Percentiles rank a stretch among this genome's conserved stretches.
Evolutionary conservation across 1,140 invertebrate species (phyloP).

Genomic region (Matsumurasca onukii): DNA sequence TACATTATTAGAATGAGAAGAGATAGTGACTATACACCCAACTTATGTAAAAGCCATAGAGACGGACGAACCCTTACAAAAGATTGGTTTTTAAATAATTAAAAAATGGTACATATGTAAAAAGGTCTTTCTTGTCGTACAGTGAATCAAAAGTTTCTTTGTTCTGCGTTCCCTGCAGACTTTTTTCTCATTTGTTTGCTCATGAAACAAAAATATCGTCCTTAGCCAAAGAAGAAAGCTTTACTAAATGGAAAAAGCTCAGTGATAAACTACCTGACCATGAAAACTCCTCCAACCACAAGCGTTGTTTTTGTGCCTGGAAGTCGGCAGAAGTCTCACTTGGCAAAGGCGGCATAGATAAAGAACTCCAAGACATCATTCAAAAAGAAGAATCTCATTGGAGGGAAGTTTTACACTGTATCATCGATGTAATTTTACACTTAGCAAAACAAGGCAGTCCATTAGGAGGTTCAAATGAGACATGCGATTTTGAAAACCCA

Average conservation of each 20-base stretch:
- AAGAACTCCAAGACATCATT: constrained; percentile 28
- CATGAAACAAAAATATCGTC: too few species aligned
- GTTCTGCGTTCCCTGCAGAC: too few species aligned
- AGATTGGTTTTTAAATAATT: too few species aligned
- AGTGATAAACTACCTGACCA: constrained; percentile 26
- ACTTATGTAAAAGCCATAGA: too few species aligned
- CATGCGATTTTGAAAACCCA: constrained; percentile 28
- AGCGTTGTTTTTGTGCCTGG: constrained; percentile 31
- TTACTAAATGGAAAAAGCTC: constrained; percentile 33
- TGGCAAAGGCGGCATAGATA: constrained; percentile 28
- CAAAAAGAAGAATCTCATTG: constrained; percentile 26
- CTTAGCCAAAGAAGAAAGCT: too few species aligned
- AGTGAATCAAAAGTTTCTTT: too few species aligned
- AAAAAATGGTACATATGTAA: too few species aligned
- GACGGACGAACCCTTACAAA: too few species aligned
- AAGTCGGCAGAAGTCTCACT: constrained; percentile 28
- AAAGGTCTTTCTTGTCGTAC: too few species aligned
- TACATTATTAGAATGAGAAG: too few species aligned
- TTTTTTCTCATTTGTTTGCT: too few species aligned
- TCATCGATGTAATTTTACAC: constrained; percentile 30
- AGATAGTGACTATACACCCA: too few species aligned
- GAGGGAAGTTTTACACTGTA: constrained; percentile 27
- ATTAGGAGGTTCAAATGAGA: constrained; percentile 29
- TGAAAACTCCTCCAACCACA: constrained; percentile 34
- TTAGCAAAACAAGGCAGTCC: constrained; percentile 31